These are phyloP conservation scores for Poeciliopsis turneri DNA, from an alignment of 2,797 vertebrate genomes.

Conservation along the genomic window DNA sequence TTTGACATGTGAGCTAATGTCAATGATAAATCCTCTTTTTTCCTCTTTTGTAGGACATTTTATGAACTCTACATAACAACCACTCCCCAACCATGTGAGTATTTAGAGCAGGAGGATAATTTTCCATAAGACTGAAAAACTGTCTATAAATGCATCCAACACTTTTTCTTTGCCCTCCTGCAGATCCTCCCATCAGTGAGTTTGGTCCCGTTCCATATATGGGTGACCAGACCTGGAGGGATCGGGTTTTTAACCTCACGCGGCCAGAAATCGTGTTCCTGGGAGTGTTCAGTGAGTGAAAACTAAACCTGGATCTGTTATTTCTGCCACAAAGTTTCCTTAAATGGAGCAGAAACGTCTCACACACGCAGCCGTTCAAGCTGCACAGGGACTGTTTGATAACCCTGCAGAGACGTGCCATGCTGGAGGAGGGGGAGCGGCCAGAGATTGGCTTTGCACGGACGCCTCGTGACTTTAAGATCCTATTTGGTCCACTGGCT, in stretches of 20 bases:
- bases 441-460: conserved; percentile 69
- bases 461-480: conserved; percentile 69
- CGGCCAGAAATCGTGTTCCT: accelerated
- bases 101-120: neutral
- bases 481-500: conserved; percentile 75
- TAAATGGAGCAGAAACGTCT: conserved; percentile 12
- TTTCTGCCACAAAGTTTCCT: conserved; percentile 22
- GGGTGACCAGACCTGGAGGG: neutral
- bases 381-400: conserved; percentile 56
- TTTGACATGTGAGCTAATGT: neutral
- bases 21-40: neutral
- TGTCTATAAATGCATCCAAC: neutral
- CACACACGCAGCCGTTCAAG: conserved; percentile 32
- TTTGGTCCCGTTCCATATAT: accelerated
- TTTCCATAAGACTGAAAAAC: neutral
- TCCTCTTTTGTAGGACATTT: neutral
- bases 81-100: neutral
- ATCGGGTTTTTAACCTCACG: neutral
- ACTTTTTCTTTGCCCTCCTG: neutral
- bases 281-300: conserved; percentile 12
- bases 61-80: accelerated
- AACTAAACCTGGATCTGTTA: conserved; percentile 17
- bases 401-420: conserved; percentile 52
- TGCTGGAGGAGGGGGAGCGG: conserved; percentile 34
- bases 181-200: neutral